phyloP scores from a whole-genome alignment of 2,113 vertebrate species.

The Hippocampus mohnikei region DNA sequence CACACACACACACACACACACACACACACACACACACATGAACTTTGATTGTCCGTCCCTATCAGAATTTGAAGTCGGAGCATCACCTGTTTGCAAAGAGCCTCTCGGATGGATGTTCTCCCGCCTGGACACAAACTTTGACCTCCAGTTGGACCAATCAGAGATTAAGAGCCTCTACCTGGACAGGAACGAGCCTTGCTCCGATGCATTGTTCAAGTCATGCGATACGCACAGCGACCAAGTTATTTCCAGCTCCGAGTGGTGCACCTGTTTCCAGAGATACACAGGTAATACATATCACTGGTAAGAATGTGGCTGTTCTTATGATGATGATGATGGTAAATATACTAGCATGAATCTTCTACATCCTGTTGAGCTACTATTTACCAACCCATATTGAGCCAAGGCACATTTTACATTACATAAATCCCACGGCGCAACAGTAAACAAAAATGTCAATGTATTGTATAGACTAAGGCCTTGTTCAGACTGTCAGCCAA shows the following conservation, averaged over 20 bases:
- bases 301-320: neutral
- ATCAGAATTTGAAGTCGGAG: conserved; percentile 85
- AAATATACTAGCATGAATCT: no score
- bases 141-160: conserved; percentile 87
- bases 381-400: no score
- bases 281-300: conserved; percentile 81
- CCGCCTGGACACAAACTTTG: conserved; percentile 90
- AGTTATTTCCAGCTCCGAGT: conserved; percentile 91
- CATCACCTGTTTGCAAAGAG: conserved; percentile 89
- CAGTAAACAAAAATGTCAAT: no score
- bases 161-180: conserved; percentile 89
- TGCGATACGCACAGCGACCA: conserved; percentile 87
- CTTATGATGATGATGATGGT: no score
- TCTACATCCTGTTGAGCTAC: no score
- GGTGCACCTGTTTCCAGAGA: conserved; percentile 97
- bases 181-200: conserved; percentile 88
- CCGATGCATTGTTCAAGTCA: conserved; percentile 86
- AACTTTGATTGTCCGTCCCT: neutral
- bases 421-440: no score
- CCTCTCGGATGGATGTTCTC: conserved; percentile 98
- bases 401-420: no score
- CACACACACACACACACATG: neutral
- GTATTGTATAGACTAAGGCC: no score
- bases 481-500: no score
- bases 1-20: no score